Percentiles rank a stretch among this genome's conserved stretches.
phyloP scores from a whole-genome alignment of 1,140 invertebrate genomes.

The Holotrichia oblita region DNA sequence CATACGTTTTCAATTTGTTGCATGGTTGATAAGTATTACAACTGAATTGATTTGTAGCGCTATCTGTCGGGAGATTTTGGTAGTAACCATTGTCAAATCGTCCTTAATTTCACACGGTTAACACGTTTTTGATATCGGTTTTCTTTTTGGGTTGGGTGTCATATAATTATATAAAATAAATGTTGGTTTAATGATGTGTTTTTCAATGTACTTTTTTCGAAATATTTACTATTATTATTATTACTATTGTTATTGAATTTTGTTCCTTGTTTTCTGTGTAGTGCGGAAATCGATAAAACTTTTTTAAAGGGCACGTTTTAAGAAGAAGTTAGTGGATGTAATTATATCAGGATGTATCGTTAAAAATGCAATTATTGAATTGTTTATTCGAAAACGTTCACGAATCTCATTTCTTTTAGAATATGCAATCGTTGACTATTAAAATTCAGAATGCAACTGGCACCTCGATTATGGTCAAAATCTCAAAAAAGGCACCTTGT shows the following conservation, averaged over 20 bases:
- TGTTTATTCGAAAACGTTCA: neutral
- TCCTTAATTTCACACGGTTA: neutral
- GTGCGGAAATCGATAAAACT: conserved; percentile 22
- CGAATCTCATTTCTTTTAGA: neutral
- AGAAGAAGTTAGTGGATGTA: conserved; percentile 16
- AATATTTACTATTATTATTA: conserved; percentile 10
- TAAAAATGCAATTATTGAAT: neutral
- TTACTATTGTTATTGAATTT: conserved; percentile 36
- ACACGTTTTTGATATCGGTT: conserved; percentile 33
- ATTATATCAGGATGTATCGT: neutral
- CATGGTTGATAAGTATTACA: conserved; percentile 35
- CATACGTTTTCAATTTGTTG: conserved; percentile 38
- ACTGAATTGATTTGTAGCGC: conserved; percentile 7
- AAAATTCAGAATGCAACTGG: too few species aligned
- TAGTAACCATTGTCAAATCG: neutral
- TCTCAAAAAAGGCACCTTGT: too few species aligned
- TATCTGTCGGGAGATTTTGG: conserved; percentile 17
- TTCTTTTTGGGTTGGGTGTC: conserved; percentile 54
- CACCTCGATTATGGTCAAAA: too few species aligned
- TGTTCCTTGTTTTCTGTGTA: conserved; percentile 40
- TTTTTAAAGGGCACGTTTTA: neutral
- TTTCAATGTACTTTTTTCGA: conserved; percentile 6
- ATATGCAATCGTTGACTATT: too few species aligned
- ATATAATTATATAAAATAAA: conserved; percentile 15
- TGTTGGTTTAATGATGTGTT: conserved; percentile 35